These are phyloP conservation scores for Parnassius apollo DNA, from an alignment of 2,888 invertebrate genomes.

Conservation along the genomic window DNA sequence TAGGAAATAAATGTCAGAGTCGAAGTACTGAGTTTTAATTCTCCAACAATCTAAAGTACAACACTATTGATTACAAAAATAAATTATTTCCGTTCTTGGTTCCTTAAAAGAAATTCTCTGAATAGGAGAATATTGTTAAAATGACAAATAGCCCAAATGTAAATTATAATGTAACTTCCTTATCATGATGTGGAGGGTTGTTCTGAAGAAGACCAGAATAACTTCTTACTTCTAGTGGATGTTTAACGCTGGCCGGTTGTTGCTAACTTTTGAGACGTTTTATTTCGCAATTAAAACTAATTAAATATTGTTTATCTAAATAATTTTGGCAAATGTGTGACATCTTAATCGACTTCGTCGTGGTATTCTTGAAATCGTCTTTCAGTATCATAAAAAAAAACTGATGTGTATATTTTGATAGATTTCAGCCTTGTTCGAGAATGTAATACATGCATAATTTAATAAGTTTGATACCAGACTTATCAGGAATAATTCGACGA, in stretches of 20 bases:
- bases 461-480: background rate
- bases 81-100: no score
- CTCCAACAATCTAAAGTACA: no score
- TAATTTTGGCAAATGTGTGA: slow-evolving; percentile 61
- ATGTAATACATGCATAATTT: no score
- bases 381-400: no score
- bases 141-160: slow-evolving; percentile 46
- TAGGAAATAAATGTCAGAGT: no score
- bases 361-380: slow-evolving; percentile 35
- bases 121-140: background rate
- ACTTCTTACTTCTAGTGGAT: slow-evolving; percentile 75
- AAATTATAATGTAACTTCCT: slow-evolving; percentile 65
- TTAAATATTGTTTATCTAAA: slow-evolving; percentile 45
- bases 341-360: slow-evolving; percentile 42
- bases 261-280: slow-evolving; percentile 62
- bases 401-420: no score
- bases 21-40: no score
- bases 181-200: slow-evolving; percentile 75
- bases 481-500: slow-evolving; percentile 25
- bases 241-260: slow-evolving; percentile 75
- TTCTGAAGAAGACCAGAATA: slow-evolving; percentile 69
- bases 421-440: no score
- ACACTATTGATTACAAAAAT: no score
- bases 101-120: no score
- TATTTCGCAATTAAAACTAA: slow-evolving; percentile 58